A percentile compares a stretch with the other conserved stretches of the same genome.
phyloP scores from a whole-genome alignment of 2,888 invertebrate species.

The Muschampia plurimacula region DNA sequence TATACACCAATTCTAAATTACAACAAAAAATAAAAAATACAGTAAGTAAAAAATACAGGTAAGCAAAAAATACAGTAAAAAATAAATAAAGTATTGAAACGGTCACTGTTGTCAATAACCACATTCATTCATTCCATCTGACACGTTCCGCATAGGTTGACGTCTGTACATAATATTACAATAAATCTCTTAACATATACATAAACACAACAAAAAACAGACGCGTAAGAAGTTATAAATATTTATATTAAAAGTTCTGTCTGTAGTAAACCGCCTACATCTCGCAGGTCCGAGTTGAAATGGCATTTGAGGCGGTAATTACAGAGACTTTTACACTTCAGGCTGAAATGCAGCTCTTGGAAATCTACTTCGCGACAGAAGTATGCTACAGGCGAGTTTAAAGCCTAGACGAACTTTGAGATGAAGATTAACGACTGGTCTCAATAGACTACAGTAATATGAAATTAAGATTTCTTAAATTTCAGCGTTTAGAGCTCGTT shows the following conservation, averaged over 20 bases:
- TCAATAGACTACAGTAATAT: conserved; percentile 18
- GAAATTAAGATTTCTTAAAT: conserved; percentile 1
- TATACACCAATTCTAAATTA: no score
- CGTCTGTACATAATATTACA: no score
- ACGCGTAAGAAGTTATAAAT: not conserved
- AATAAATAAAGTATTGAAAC: no score
- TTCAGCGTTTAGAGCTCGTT: not conserved
- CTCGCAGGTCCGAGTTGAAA: conserved; percentile 30
- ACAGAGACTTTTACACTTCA: conserved; percentile 38
- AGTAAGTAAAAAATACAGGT: no score
- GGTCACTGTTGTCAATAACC: no score
- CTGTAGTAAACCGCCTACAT: conserved; percentile 13
- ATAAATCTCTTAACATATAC: no score
- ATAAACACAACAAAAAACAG: not conserved
- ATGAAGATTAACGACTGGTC: conserved; percentile 30
- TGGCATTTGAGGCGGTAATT: conserved; percentile 34
- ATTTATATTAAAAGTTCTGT: conserved; percentile 1
- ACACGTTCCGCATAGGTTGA: no score
- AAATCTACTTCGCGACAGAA: conserved; percentile 29
- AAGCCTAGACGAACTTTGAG: conserved; percentile 30
- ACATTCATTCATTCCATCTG: no score
- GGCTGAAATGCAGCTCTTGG: conserved; percentile 21
- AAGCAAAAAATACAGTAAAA: no score
- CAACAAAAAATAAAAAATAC: no score
- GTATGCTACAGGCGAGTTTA: conserved; percentile 33